Evolutionary conservation across 2,888 invertebrate species (phyloP).

Genomic region (Steromphala cineraria): DNA sequence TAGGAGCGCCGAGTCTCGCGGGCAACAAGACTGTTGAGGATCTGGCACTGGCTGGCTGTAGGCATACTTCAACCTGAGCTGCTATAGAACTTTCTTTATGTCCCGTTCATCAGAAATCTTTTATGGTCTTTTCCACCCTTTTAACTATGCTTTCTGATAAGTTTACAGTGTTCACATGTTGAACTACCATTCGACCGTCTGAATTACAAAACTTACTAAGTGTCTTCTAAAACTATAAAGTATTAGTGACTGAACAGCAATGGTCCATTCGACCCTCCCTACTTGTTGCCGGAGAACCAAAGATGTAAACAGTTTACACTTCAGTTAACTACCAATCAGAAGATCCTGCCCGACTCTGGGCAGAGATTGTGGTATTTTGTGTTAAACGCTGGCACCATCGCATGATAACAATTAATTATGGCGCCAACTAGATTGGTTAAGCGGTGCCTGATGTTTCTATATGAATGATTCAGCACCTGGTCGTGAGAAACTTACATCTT

Average conservation of each 20-base stretch:
- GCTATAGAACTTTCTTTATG: too few relatives aligned
- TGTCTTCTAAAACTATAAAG: not conserved
- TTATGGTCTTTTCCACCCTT: too few relatives aligned
- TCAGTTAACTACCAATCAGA: too few relatives aligned
- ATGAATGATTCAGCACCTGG: not conserved
- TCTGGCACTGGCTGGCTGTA: conserved; percentile 10
- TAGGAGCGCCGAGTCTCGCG: not conserved
- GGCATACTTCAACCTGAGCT: not conserved
- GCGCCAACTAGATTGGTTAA: not conserved
- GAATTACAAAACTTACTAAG: not conserved
- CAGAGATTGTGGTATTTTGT: too few relatives aligned
- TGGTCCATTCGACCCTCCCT: not conserved
- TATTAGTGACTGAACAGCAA: not conserved
- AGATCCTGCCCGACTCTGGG: too few relatives aligned
- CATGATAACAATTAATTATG: not conserved
- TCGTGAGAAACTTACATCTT: not conserved
- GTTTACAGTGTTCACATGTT: too few relatives aligned
- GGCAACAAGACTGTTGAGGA: not conserved
- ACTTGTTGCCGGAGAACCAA: not conserved
- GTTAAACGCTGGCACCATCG: not conserved
- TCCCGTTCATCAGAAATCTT: too few relatives aligned
- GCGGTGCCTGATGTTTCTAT: not conserved
- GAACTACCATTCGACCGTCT: too few relatives aligned
- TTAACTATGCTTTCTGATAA: too few relatives aligned
- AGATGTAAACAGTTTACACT: too few relatives aligned